phyloP scores from a whole-genome alignment of 2,113 vertebrate species.

The Phalacrocorax pelagicus region DNA sequence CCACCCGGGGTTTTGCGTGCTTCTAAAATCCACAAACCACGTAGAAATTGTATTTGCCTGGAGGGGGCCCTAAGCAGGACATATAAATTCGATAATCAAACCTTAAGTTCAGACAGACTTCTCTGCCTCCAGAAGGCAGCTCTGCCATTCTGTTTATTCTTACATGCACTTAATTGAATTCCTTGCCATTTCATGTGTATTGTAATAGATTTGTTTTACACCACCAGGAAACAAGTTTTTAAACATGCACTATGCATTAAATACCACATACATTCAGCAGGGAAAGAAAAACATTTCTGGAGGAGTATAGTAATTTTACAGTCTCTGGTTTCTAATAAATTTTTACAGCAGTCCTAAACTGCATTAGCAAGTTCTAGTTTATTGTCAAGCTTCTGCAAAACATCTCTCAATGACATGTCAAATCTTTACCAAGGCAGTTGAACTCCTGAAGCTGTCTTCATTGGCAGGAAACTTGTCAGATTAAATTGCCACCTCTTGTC shows the following conservation, averaged over 20 bases:
- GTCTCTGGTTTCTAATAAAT: constrained; percentile 77
- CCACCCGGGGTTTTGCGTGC: rapidly evolving
- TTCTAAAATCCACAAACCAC: not conserved
- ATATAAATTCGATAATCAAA: not conserved
- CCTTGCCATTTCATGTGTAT: constrained; percentile 48
- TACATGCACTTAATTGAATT: constrained; percentile 63
- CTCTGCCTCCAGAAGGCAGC: not conserved
- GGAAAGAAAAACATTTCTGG: constrained; percentile 65
- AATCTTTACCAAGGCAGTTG: constrained; percentile 55
- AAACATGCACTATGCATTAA: constrained; percentile 69
- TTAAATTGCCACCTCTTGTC: constrained; percentile 75
- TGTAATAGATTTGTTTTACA: constrained; percentile 68
- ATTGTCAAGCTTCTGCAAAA: constrained; percentile 68
- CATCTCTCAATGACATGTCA: constrained; percentile 66
- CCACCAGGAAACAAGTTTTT: constrained; percentile 66
- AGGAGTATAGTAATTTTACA: constrained; percentile 75
- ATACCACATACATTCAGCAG: constrained; percentile 71
- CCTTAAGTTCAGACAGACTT: not conserved
- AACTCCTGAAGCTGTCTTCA: constrained; percentile 69
- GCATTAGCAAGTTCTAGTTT: constrained; percentile 72
- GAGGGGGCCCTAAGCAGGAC: not conserved
- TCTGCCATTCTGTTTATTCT: constrained; percentile 32
- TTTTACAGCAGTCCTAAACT: constrained; percentile 73
- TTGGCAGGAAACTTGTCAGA: constrained; percentile 72
- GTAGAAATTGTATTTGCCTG: too few relatives aligned